Evolutionary conservation across 2,797 vertebrate species (phyloP).

Genomic region (Bucorvus abyssinicus): DNA sequence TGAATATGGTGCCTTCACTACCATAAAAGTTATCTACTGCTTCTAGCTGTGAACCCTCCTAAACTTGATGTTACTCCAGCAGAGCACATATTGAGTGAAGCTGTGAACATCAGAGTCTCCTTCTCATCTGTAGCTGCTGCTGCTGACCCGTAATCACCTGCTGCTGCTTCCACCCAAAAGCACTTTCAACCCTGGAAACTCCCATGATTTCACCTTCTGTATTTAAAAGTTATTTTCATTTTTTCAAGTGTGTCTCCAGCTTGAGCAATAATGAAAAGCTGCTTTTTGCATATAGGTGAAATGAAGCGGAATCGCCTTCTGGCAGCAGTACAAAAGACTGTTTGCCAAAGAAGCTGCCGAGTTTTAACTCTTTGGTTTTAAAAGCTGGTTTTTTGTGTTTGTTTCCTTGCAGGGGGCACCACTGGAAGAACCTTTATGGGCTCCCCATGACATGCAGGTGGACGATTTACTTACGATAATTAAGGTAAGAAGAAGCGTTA

Average conservation of each 20-base stretch:
- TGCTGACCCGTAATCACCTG: not conserved
- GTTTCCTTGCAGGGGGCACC: slow-evolving; percentile 55
- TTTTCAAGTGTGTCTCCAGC: not conserved
- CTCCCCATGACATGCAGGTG: slow-evolving; percentile 68
- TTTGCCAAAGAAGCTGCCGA: not conserved
- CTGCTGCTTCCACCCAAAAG: not conserved
- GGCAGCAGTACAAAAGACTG: not conserved
- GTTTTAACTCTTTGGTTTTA: not conserved
- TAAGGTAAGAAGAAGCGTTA: slow-evolving; percentile 61
- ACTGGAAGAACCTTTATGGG: slow-evolving; percentile 72
- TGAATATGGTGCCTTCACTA: not conserved
- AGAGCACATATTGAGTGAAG: not conserved
- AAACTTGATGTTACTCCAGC: not conserved
- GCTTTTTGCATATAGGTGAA: not conserved
- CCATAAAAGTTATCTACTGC: accelerated
- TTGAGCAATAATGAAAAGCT: not conserved
- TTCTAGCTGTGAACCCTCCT: not conserved
- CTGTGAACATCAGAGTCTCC: not conserved
- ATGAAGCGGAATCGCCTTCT: not conserved
- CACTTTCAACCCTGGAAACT: not conserved
- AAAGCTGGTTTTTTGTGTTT: not conserved
- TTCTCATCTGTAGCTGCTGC: not conserved
- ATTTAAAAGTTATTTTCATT: not conserved
- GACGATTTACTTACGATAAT: slow-evolving; percentile 61
- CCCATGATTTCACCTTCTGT: not conserved